Base-by-base conservation (phyloP, 53 echinoderm and acorn worm genomes). In the Hippasteria phrygiana region DNA sequence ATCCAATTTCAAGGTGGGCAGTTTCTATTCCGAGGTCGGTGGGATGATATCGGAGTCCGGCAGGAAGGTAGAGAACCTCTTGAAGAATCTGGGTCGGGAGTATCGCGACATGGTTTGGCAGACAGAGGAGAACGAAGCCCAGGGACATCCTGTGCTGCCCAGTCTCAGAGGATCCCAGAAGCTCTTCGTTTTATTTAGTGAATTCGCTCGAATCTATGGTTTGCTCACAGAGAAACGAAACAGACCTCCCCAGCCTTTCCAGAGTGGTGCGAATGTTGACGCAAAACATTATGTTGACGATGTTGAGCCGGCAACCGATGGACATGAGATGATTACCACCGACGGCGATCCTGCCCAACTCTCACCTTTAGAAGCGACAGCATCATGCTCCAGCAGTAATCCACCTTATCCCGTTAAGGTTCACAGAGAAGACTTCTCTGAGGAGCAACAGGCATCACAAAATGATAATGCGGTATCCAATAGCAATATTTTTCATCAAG, bases 11-110 rank as follows among this genome's bases (percentile, higher is more conserved):
- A 85, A 43, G 35, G 85, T 85, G 26, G 22, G 33, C 33, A 38
- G 32, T 8, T 85, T 85, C 71, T 85, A 85, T 38, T 4, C 53
- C 35, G 85, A 85, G 33, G 51, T 85, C 29, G 85, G 85, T 3
- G 50, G 27, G 9, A 71, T 70, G 85, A 45, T 85, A 36, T 46
- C 33, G 0, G 48, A 85, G 9, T 70, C 85, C 0, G 85, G 85
- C 69, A 67, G n/a, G 1, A 85, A 48, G 36, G 85, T 85, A 40
- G 85, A 85, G 85, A 85, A 85, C 71, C 71, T 85, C 26, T 10
- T 85, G 71, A 85, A 85, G 54, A 85, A 85, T 38, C 50, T 85
- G 51, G 85, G 85, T 0, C 70, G 85, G 51, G 85, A 85, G 36
- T 85, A 85, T 54, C 67, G 85, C 17, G 85, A 85, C 20, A 14